A percentile compares a stretch with the other conserved stretches of the same genome.
These are phyloP conservation scores for Henricia sp. DNA, from an alignment of 53 echinoderm and acorn worm genomes.

Conservation along the genomic window DNA sequence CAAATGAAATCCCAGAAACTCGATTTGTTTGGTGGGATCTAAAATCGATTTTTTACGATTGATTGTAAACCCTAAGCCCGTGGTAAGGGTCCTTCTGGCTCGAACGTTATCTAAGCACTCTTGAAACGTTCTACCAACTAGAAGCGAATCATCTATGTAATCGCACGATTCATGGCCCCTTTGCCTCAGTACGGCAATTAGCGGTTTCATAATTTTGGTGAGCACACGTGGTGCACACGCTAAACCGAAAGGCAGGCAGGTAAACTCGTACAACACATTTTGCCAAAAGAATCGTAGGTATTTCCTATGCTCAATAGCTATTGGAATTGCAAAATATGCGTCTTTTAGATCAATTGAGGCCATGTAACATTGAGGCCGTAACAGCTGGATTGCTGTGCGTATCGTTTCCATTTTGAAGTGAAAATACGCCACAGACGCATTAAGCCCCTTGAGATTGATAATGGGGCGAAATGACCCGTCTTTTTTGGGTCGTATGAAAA, in stretches of 20 bases:
- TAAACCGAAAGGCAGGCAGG: constrained; percentile 51
- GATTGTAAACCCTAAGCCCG: constrained; percentile 7
- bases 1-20: constrained; percentile 2
- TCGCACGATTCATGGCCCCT: not conserved
- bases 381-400: constrained; percentile 5
- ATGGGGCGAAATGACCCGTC: too few species aligned
- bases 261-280: constrained; percentile 46
- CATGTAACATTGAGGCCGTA: constrained; percentile 4
- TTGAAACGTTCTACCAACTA: too few species aligned
- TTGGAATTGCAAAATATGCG: constrained; percentile 3
- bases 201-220: not conserved
- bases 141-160: not conserved
- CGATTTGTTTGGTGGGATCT: not conserved
- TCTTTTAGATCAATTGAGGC: constrained; percentile 12
- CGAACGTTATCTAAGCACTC: constrained; percentile 9
- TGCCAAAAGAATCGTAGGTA: too few species aligned
- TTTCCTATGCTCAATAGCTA: too few species aligned
- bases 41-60: not conserved
- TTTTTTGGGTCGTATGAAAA: not conserved
- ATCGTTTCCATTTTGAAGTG: not conserved
- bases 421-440: too few species aligned
- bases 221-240: constrained; percentile 53
- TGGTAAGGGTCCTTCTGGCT: constrained; percentile 10
- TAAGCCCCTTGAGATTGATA: too few species aligned
- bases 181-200: not conserved